A percentile compares a stretch with the other conserved stretches of the same genome.
phyloP scores from a whole-genome alignment of 2,113 vertebrate species.

The Hyaena hyaena region DNA sequence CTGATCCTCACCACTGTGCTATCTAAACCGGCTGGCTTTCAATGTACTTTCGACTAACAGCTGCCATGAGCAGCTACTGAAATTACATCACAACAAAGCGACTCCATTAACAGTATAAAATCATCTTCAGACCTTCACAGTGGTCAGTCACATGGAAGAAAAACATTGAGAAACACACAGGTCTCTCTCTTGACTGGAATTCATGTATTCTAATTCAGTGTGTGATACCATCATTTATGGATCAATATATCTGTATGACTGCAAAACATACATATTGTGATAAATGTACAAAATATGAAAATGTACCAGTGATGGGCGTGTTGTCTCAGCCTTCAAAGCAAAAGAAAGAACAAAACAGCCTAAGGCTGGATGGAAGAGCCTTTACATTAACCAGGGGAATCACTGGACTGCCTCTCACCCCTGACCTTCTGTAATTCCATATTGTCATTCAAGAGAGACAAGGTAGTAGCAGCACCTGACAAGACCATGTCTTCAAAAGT shows the following conservation, averaged over 20 bases:
- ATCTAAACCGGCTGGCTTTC: conserved; percentile 63
- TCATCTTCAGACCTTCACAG: not conserved
- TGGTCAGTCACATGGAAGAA: not conserved
- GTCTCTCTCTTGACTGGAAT: not conserved
- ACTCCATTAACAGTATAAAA: not conserved
- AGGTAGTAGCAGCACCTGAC: not conserved
- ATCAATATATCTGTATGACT: not conserved
- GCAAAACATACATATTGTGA: not conserved
- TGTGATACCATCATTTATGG: not conserved
- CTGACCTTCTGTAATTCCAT: not conserved
- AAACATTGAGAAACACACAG: not conserved
- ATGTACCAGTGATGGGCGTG: not conserved
- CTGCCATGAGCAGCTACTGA: conserved; percentile 57
- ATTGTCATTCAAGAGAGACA: not conserved
- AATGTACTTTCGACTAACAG: conserved; percentile 36
- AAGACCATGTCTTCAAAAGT: not conserved
- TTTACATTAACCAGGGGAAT: not conserved
- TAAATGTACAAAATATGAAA: not conserved
- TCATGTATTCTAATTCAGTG: not conserved
- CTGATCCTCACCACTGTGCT: conserved; percentile 35
- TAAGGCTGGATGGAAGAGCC: not conserved
- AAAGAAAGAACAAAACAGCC: not conserved
- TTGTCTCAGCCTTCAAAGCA: not conserved
- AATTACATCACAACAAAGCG: conserved; percentile 69
- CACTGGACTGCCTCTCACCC: not conserved